phyloP scores from a whole-genome alignment of 2,797 vertebrate species.

The Valencia hispanica region DNA sequence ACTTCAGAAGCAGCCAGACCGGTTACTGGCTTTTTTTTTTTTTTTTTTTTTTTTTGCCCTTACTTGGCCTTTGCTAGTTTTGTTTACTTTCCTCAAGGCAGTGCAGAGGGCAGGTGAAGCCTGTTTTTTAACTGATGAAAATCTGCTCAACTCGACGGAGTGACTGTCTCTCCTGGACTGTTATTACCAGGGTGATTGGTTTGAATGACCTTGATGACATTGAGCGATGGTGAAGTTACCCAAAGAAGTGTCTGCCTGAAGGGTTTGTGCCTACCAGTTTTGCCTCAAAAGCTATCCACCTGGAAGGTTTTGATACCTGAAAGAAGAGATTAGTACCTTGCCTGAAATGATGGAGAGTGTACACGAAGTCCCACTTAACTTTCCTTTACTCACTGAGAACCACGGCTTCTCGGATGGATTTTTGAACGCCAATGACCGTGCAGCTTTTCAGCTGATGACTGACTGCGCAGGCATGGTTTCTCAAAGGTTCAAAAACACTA shows the following conservation, averaged over 20 bases:
- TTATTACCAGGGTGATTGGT: constrained; percentile 49
- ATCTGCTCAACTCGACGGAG: constrained; percentile 39
- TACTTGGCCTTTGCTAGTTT: constrained; percentile 41
- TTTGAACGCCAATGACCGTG: constrained; percentile 50
- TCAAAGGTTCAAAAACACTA: constrained; percentile 67
- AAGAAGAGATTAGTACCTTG: constrained; percentile 51
- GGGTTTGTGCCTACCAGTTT: constrained; percentile 69
- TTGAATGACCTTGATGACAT: constrained; percentile 53
- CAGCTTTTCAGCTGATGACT: constrained; percentile 60
- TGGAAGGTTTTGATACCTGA: constrained; percentile 60
- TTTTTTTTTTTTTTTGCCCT: constrained; percentile 1
- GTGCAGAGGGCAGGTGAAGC: constrained; percentile 17
- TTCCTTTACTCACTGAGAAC: constrained; percentile 47
- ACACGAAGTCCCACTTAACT: constrained; percentile 41
- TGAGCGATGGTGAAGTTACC: constrained; percentile 60
- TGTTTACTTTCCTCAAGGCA: constrained; percentile 40
- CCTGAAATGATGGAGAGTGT: constrained; percentile 54
- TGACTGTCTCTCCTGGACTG: constrained; percentile 42
- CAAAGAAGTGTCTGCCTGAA: constrained; percentile 56
- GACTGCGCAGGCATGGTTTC: constrained; percentile 62
- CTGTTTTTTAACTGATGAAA: constrained; percentile 37
- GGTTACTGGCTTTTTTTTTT: constrained; percentile 31
- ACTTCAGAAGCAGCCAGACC: constrained; percentile 48
- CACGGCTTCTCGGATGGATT: constrained; percentile 58
- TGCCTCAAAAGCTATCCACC: constrained; percentile 62